These are phyloP conservation scores for Meloidogyne chitwoodi DNA, from an alignment of 1,140 invertebrate species.

Conservation along the genomic window DNA sequence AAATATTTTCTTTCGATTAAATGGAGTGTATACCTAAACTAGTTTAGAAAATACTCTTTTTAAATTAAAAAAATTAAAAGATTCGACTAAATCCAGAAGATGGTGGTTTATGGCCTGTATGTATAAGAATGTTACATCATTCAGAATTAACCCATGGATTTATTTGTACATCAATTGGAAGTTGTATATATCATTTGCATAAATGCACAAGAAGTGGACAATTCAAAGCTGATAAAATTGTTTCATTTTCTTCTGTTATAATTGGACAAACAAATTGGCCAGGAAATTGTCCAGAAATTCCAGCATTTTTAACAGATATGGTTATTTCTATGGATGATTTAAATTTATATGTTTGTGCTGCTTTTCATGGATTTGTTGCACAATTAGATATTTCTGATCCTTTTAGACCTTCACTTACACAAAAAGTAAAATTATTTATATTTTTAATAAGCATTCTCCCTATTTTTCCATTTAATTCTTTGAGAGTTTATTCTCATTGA, in stretches of 20 bases:
- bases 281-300: conserved; percentile 25
- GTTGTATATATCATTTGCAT: conserved; percentile 43
- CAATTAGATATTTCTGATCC: conserved; percentile 87
- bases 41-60: too few species aligned
- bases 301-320: conserved; percentile 61
- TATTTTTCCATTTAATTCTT: too few species aligned
- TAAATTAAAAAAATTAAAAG: too few species aligned
- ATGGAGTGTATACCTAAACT: too few species aligned
- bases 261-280: conserved; percentile 33
- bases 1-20: too few species aligned
- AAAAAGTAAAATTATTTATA: conserved; percentile 23
- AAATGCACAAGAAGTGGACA: conserved; percentile 37
- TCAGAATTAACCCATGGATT: conserved; percentile 38
- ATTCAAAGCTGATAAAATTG: conserved; percentile 36
- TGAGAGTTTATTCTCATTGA: too few species aligned
- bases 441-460: too few species aligned
- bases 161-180: conserved; percentile 34
- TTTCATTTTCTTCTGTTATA: conserved; percentile 39
- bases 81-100: conserved; percentile 9
- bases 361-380: conserved; percentile 84
- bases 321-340: conserved; percentile 82
- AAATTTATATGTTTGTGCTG: conserved; percentile 83
- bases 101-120: conserved; percentile 38
- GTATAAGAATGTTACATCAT: conserved; percentile 41
- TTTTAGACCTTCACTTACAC: conserved; percentile 40